phyloP scores from a whole-genome alignment of 2,888 invertebrate genomes.

The Platyscelio sp. region DNA sequence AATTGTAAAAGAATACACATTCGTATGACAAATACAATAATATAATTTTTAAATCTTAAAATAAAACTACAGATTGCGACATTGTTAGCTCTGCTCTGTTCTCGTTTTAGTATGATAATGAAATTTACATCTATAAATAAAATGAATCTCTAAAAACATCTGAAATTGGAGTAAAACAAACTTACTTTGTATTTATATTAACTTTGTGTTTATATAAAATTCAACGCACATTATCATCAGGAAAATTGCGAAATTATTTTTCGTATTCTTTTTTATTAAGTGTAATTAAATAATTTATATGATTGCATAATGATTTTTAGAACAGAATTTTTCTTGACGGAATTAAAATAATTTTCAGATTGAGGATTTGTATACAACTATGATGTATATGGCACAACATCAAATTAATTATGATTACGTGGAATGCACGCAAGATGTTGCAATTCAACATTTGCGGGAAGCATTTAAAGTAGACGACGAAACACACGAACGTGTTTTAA shows the following conservation, averaged over 20 bases:
- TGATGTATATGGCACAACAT: slow-evolving; percentile 93
- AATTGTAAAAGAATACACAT: too few relatives aligned
- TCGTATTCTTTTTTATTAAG: too few relatives aligned
- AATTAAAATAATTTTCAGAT: slow-evolving; percentile 87
- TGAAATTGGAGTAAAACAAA: slow-evolving; percentile 4
- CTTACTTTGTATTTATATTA: too few relatives aligned
- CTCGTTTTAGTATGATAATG: slow-evolving; percentile 61
- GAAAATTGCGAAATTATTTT: too few relatives aligned
- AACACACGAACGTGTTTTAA: slow-evolving; percentile 90
- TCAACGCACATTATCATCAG: too few relatives aligned
- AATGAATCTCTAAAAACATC: slow-evolving; percentile 27
- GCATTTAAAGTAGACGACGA: slow-evolving; percentile 93
- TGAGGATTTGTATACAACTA: slow-evolving; percentile 94
- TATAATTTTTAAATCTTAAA: too few relatives aligned
- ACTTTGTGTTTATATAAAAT: too few relatives aligned
- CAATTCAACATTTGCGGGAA: slow-evolving; percentile 92
- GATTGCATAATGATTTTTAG: too few relatives aligned
- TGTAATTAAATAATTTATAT: too few relatives aligned
- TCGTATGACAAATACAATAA: too few relatives aligned
- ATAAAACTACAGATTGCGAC: slow-evolving; percentile 25
- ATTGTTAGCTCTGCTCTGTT: slow-evolving; percentile 50
- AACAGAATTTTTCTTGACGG: background rate
- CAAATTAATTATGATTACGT: slow-evolving; percentile 93
- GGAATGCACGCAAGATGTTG: slow-evolving; percentile 89
- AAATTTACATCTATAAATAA: slow-evolving; percentile 64